Evolutionary conservation across 2,113 vertebrate species (phyloP), one percentile per base, ranked within the genome.

Genomic region (Peromyscus polionotus): DNA sequence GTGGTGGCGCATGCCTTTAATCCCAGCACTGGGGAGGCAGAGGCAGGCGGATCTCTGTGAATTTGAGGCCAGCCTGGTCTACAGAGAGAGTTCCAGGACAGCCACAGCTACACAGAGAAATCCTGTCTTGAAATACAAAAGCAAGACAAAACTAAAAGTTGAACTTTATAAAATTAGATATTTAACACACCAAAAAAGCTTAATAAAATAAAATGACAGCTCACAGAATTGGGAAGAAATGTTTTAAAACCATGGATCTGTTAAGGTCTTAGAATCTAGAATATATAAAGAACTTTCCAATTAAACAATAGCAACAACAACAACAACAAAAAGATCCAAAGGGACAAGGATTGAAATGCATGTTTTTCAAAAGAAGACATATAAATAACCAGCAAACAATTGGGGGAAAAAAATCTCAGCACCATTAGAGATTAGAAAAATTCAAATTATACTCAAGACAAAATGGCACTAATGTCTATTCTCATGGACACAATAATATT

Each of bases 121-220:
- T 26, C 26, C 9, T 67, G 63, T 67, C 63, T 31, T 26, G 26
- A 67, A 67, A 67, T 31, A 67, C 63, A 67, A 67, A 67, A 65
- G 16, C 33, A 36, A 33, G 16, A 36, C 39, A 79, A 51, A 77
- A 90, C 22, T 48, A 84, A 28, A 73, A 85, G 16, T 39, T 39
- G 11, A 8, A 68, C 2, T 45, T 88, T 26, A 67, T n/a, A 92
- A 88, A 97, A 89, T 67, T 75, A 33, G 95, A 88, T 83, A 5
- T 57, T 57, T 72, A 57, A 72, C 16, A 26, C 12, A 45, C 39
- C 26, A 95, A 81, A 81, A 72, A 36, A 77, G 5, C 84, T 24
- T 59, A 90, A 88, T 12, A 95, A 94, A 92, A 36, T 63, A 31
- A 94, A 94, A 89, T 84, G 39, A 17, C 7, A 75, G 36, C 45